Evolutionary conservation across 1,140 invertebrate genomes (phyloP).

Genomic region (Mylabris phalerata): DNA sequence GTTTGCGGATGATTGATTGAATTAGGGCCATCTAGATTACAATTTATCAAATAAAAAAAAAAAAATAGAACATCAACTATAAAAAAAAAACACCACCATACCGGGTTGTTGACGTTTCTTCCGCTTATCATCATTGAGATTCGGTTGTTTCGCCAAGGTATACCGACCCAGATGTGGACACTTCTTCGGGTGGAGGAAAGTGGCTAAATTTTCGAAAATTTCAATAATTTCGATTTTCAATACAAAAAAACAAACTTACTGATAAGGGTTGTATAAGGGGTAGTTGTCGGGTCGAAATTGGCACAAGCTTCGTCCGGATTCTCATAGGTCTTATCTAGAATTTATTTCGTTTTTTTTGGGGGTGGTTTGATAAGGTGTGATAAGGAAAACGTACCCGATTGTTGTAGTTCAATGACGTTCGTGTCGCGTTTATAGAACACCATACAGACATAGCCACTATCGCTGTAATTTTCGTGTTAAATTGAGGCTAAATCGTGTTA

Average conservation of each 20-base stretch:
- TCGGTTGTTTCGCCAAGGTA: constrained; percentile 48
- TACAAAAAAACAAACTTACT: constrained; percentile 54
- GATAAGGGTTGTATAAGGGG: constrained; percentile 74
- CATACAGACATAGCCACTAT: constrained; percentile 81
- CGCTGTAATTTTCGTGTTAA: constrained; percentile 47
- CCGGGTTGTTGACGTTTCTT: constrained; percentile 35
- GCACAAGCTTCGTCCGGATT: constrained; percentile 56
- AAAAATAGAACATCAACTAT: background rate
- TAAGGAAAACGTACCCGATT: constrained; percentile 36
- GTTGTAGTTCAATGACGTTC: constrained; percentile 74
- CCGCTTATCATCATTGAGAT: constrained; percentile 19
- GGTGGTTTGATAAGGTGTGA: background rate
- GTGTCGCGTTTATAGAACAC: constrained; percentile 71
- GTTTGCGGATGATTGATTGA: constrained; percentile 14
- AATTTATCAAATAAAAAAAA: background rate
- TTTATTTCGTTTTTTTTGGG: background rate
- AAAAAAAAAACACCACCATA: background rate
- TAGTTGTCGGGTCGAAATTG: constrained; percentile 53
- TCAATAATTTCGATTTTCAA: no score
- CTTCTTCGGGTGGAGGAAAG: constrained; percentile 53
- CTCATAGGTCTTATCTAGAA: constrained; percentile 33
- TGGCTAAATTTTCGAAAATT: constrained; percentile 48
- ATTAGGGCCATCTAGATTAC: constrained; percentile 22
- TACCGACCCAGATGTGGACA: constrained; percentile 65
- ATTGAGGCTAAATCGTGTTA: background rate